Conservation (phyloP, 2,888 invertebrate species). For the Polia nebulosa region DNA sequence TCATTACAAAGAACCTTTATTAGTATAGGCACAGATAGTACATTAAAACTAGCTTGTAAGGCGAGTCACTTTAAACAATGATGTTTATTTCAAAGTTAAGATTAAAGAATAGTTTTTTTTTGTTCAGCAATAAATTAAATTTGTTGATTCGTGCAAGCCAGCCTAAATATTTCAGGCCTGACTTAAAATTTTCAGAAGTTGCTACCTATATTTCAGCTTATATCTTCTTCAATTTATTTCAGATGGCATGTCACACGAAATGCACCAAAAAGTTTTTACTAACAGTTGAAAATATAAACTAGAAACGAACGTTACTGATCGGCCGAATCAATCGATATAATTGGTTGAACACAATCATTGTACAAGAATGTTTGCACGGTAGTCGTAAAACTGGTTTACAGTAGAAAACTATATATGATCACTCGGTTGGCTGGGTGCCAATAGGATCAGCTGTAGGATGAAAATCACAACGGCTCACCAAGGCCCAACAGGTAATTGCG, state of each 20-base stretch:
- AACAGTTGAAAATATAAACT: conserved; percentile 14
- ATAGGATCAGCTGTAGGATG: conserved; percentile 49
- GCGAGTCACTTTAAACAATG: conserved; percentile 17
- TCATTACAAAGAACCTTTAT: conserved; percentile 13
- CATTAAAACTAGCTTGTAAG: conserved; percentile 1
- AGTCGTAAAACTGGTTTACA: conserved; percentile 52
- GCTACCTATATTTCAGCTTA: neutral
- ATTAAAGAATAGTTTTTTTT: neutral
- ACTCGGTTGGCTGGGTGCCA: conserved; percentile 61
- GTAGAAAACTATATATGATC: conserved; percentile 46
- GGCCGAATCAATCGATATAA: conserved; percentile 11
- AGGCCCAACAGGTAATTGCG: conserved; percentile 47
- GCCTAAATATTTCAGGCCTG: neutral
- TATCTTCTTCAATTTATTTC: conserved; percentile 1
- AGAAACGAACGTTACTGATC: neutral
- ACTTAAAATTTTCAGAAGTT: conserved; percentile 11
- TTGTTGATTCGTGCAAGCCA: conserved; percentile 9
- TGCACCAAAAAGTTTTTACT: conserved; percentile 1
- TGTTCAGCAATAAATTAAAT: conserved; percentile 8
- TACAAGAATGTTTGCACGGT: conserved; percentile 36
- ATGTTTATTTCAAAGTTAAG: neutral
- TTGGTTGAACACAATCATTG: conserved; percentile 35
- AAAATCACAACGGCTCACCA: conserved; percentile 36
- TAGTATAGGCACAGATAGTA: neutral
- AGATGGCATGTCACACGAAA: conserved; percentile 15